These are phyloP conservation scores for Gryllus longicercus DNA, from an alignment of 2,888 invertebrate genomes.

Conservation along the genomic window DNA sequence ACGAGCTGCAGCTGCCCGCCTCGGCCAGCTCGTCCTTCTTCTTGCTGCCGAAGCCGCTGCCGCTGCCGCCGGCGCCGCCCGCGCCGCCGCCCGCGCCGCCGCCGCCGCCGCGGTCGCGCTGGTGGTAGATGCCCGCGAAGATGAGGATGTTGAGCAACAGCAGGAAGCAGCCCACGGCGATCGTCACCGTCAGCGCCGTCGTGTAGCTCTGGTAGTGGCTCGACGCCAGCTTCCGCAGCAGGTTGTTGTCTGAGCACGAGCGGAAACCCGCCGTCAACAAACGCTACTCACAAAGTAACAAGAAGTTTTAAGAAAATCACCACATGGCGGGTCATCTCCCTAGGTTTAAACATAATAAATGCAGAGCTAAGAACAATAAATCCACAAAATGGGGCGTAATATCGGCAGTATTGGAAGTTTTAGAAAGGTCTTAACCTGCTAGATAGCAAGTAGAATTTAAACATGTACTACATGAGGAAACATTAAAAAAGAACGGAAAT, in stretches of 20 bases:
- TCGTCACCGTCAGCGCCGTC: slow-evolving; percentile 82
- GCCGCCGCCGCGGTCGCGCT: slow-evolving; percentile 60
- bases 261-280: no score
- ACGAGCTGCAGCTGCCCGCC: slow-evolving; percentile 66
- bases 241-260: slow-evolving; percentile 52
- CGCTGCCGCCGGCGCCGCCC: slow-evolving; percentile 40
- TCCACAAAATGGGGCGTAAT: no score
- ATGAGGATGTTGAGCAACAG: slow-evolving; percentile 78
- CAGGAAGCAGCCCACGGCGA: slow-evolving; percentile 80
- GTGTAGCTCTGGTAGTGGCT: slow-evolving; percentile 86
- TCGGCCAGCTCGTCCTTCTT: slow-evolving; percentile 74
- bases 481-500: no score
- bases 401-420: no score
- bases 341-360: no score
- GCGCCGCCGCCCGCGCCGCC: slow-evolving; percentile 43
- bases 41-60: slow-evolving; percentile 56
- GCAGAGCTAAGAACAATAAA: no score
- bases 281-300: no score
- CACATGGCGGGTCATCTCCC: no score
- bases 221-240: slow-evolving; percentile 71
- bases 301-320: no score
- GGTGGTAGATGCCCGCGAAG: slow-evolving; percentile 85
- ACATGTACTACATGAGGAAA: no score
- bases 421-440: fast-evolving
- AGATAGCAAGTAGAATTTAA: no score